phyloP scores from a whole-genome alignment of 2,797 vertebrate species.

The Tokudaia tokunoshimensis region DNA sequence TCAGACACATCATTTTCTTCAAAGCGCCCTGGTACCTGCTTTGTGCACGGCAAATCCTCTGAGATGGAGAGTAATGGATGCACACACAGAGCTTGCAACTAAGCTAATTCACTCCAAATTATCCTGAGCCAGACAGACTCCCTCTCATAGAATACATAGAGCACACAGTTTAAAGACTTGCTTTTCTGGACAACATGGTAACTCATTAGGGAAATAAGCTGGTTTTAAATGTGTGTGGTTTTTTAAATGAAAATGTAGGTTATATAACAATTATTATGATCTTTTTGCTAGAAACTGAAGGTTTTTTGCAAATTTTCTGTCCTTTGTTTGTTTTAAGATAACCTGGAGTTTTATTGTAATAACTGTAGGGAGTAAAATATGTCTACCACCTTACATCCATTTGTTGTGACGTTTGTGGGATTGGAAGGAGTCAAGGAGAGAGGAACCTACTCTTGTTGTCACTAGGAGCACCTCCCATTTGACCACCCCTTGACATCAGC shows the following conservation, averaged over 20 bases:
- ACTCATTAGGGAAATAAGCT: not conserved
- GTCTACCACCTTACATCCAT: not conserved
- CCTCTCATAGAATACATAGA: not conserved
- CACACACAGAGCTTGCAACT: not conserved
- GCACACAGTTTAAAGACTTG: not conserved
- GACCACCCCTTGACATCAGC: not conserved
- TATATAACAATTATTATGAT: not conserved
- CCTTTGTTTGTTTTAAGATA: not conserved
- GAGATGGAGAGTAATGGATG: not conserved
- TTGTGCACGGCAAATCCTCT: not conserved
- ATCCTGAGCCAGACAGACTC: not conserved
- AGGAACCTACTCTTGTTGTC: not conserved
- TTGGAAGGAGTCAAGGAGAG: not conserved
- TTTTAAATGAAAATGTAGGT: not conserved
- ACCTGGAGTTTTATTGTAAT: not conserved
- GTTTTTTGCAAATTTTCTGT: constrained; percentile 36
- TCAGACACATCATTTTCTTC: not conserved
- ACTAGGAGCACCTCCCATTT: not conserved
- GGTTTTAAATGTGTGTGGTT: constrained; percentile 23
- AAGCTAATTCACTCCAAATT: not conserved
- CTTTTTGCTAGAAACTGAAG: constrained; percentile 17
- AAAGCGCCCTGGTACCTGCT: constrained; percentile 32
- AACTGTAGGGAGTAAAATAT: not conserved
- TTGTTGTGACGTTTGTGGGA: not conserved
- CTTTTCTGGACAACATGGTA: not conserved